These are phyloP conservation scores for Lordiphosa mommai DNA, from an alignment of 1,140 invertebrate species.

Conservation along the genomic window DNA sequence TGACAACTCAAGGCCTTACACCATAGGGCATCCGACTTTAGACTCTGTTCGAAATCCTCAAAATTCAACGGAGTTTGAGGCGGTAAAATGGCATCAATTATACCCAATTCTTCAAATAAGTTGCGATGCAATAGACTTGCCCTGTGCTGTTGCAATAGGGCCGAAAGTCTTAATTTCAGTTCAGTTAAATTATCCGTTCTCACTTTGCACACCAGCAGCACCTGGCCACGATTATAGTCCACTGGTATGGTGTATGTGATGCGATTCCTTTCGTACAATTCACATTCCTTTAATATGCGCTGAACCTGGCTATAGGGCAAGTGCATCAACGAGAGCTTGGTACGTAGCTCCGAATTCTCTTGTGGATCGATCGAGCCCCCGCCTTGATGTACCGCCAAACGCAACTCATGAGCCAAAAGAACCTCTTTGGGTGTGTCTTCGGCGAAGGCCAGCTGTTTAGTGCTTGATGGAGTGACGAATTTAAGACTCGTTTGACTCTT, in stretches of 20 bases:
- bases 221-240: slow-evolving; percentile 19
- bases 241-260: slow-evolving; percentile 23
- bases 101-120: slow-evolving; percentile 32
- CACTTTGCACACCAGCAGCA: slow-evolving; percentile 40
- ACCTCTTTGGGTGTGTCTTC: slow-evolving; percentile 5
- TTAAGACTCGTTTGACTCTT: not conserved
- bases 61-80: not conserved
- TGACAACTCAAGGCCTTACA: slow-evolving; percentile 36
- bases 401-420: slow-evolving; percentile 26
- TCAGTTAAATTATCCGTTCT: slow-evolving; percentile 25
- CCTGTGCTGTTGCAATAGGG: slow-evolving; percentile 15
- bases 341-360: slow-evolving; percentile 15
- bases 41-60: slow-evolving; percentile 13
- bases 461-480: slow-evolving; percentile 3
- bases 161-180: slow-evolving; percentile 25
- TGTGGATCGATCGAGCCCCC: slow-evolving; percentile 34
- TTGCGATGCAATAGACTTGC: slow-evolving; percentile 29
- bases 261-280: slow-evolving; percentile 26
- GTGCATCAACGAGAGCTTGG: slow-evolving; percentile 12
- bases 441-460: slow-evolving; percentile 8
- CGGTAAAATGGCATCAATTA: slow-evolving; percentile 38
- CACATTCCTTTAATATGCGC: slow-evolving; percentile 34
- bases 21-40: slow-evolving; percentile 31
- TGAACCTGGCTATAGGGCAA: slow-evolving; percentile 33
- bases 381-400: slow-evolving; percentile 43